Percentiles rank a stretch among this genome's conserved stretches.
Evolutionary conservation across 2,113 vertebrate species (phyloP).

Genomic region (Gobiocypris rarus): DNA sequence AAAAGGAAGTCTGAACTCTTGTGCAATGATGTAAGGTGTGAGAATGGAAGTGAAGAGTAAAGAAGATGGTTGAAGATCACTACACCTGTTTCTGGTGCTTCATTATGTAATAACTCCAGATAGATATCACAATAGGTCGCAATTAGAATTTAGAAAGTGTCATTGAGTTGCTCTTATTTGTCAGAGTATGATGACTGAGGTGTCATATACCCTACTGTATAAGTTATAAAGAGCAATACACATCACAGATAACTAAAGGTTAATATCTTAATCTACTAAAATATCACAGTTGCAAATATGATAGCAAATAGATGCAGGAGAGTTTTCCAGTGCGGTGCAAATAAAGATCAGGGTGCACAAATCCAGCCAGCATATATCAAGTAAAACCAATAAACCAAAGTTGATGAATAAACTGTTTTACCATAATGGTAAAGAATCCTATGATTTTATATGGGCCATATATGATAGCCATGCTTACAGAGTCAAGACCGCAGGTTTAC

Average conservation of each 20-base stretch:
- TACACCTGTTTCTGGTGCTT: too few species aligned
- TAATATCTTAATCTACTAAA: not conserved
- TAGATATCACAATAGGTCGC: too few species aligned
- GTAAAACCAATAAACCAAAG: not conserved
- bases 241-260: not conserved
- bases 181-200: too few species aligned
- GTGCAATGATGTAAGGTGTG: too few species aligned
- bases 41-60: too few species aligned
- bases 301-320: not conserved
- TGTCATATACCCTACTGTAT: too few species aligned
- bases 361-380: not conserved
- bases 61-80: too few species aligned
- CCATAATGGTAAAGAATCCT: not conserved
- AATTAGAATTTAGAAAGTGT: too few species aligned
- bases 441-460: not conserved
- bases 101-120: too few species aligned
- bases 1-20: too few species aligned
- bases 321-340: not conserved
- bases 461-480: not conserved
- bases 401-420: not conserved
- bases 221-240: not conserved
- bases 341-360: not conserved
- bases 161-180: too few species aligned
- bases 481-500: too few species aligned
- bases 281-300: not conserved